These are phyloP conservation scores for Peromyscus californicus DNA, from an alignment of 2,113 vertebrate species.

Conservation along the genomic window DNA sequence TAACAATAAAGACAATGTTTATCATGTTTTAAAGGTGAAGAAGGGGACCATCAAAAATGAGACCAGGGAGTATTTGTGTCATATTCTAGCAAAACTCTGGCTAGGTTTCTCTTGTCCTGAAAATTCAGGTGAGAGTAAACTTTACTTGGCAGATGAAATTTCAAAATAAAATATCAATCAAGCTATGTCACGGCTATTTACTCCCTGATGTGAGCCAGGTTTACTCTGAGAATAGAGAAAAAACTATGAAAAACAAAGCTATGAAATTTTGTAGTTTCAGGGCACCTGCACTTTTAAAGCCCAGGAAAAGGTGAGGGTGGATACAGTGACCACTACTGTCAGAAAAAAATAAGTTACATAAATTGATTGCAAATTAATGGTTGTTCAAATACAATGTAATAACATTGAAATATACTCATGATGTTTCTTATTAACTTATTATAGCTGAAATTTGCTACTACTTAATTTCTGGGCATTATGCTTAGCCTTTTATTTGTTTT, in stretches of 20 bases:
- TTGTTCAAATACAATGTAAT: not conserved
- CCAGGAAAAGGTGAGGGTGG: not conserved
- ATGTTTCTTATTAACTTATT: conserved; percentile 4
- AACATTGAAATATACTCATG: not conserved
- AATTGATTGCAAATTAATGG: not conserved
- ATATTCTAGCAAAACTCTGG: not conserved
- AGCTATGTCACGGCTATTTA: not conserved
- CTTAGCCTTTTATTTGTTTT: not conserved
- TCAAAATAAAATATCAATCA: not conserved
- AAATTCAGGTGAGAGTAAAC: not conserved
- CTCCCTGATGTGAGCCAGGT: not conserved
- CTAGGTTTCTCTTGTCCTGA: not conserved
- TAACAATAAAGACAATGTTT: not conserved
- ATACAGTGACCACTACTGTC: not conserved
- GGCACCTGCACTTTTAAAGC: not conserved
- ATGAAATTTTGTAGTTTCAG: not conserved
- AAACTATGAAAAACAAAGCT: not conserved
- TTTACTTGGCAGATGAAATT: not conserved
- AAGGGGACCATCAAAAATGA: too few species aligned
- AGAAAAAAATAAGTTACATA: not conserved
- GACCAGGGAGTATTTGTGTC: not conserved
- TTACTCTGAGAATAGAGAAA: not conserved
- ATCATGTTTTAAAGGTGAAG: not conserved
- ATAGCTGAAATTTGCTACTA: not conserved
- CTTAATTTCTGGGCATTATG: not conserved